Evolutionary conservation across 2,888 invertebrate genomes (phyloP).

Genomic region (Folsomia candida): DNA sequence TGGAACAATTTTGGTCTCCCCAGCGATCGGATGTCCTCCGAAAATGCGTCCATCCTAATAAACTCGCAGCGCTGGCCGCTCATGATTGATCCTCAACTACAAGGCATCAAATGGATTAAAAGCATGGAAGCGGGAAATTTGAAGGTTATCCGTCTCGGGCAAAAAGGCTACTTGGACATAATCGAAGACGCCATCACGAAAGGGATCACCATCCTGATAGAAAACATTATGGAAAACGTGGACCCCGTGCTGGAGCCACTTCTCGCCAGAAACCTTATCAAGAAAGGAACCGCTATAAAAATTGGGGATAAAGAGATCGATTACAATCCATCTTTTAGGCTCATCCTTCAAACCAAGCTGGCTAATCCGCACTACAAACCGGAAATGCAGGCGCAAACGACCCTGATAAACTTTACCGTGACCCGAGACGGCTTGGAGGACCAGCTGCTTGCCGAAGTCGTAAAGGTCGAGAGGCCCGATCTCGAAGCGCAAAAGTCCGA

Average conservation of each 20-base stretch:
- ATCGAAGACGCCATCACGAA: conserved; percentile 73
- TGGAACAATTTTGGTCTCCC: conserved; percentile 97
- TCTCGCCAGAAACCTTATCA: conserved; percentile 86
- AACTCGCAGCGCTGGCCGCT: conserved; percentile 94
- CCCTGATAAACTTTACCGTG: conserved; percentile 94
- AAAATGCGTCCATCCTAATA: conserved; percentile 91
- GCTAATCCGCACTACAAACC: conserved; percentile 98
- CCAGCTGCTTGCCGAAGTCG: conserved; percentile 91
- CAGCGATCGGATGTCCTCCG: conserved; percentile 94
- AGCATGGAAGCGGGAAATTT: conserved; percentile 79
- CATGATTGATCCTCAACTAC: conserved; percentile 95
- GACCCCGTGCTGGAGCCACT: conserved; percentile 91
- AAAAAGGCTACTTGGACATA: conserved; percentile 83
- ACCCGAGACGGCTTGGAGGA: conserved; percentile 94
- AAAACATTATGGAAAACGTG: conserved; percentile 88
- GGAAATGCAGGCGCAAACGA: conserved; percentile 97
- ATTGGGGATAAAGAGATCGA: conserved; percentile 96
- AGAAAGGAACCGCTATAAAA: conserved; percentile 75
- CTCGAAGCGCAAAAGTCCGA: conserved; percentile 91
- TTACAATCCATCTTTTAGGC: conserved; percentile 78
- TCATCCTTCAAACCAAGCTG: conserved; percentile 89
- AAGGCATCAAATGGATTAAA: conserved; percentile 96
- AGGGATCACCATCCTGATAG: conserved; percentile 83
- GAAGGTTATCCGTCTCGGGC: conserved; percentile 81
- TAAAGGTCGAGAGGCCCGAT: conserved; percentile 94